Percentiles rank a stretch among this genome's conserved stretches.
Conservation (phyloP, 2,888 invertebrate genomes). For the Gymnosoma rotundatum region DNA sequence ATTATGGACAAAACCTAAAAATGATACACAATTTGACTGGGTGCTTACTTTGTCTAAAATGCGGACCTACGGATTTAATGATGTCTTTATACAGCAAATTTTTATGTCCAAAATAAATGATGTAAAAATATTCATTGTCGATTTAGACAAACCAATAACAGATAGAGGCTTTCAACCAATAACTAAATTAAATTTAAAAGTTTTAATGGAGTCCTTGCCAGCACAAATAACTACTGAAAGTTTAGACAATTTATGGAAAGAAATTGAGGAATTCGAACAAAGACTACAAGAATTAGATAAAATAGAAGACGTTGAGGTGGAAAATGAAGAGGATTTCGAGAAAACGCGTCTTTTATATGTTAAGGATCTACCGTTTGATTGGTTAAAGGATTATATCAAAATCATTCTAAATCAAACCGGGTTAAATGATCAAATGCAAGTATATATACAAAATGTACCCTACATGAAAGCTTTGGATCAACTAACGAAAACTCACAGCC, state of each 20-base stretch:
- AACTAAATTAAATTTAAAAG: conserved; percentile 19
- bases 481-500: conserved; percentile 55
- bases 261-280: conserved; percentile 63
- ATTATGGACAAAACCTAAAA: conserved; percentile 25
- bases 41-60: conserved; percentile 67
- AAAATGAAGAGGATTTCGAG: conserved; percentile 34
- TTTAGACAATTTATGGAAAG: conserved; percentile 54
- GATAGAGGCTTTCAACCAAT: conserved; percentile 67
- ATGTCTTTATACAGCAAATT: conserved; percentile 70
- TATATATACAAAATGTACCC: conserved; percentile 68
- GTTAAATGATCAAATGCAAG: conserved; percentile 49
- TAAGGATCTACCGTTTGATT: conserved; percentile 62
- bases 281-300: conserved; percentile 51
- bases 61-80: conserved; percentile 71
- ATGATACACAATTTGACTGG: conserved; percentile 65
- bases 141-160: conserved; percentile 70
- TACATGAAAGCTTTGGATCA: conserved; percentile 66
- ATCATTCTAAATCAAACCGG: conserved; percentile 54
- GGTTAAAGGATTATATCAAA: conserved; percentile 67
- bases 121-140: conserved; percentile 48
- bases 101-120: conserved; percentile 58
- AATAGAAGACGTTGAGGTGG: conserved; percentile 55
- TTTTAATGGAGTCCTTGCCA: conserved; percentile 59
- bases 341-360: conserved; percentile 38
- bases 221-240: background rate